These are phyloP conservation scores for Balanococcus diminutus DNA, from an alignment of 2,888 invertebrate species.

Conservation along the genomic window DNA sequence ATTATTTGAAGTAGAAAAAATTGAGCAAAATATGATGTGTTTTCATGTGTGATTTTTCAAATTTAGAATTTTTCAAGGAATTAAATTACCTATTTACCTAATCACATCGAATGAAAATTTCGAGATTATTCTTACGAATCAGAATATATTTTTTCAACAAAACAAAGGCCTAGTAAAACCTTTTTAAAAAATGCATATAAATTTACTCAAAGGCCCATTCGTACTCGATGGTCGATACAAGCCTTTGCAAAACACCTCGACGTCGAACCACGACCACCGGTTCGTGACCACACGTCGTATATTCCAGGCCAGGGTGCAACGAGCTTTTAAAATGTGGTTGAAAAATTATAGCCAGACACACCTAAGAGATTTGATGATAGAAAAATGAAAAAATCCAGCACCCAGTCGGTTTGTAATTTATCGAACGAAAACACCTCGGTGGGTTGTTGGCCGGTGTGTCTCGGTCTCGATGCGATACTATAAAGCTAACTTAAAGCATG, in stretches of 20 bases:
- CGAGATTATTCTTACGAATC: no score
- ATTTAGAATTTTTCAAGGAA: no score
- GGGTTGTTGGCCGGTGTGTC: constrained; percentile 28
- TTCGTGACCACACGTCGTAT: background rate
- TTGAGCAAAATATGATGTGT: no score
- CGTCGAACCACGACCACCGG: background rate
- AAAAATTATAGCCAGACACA: background rate
- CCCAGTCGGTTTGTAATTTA: background rate
- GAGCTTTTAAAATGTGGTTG: background rate
- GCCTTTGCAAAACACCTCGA: background rate
- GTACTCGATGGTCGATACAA: background rate
- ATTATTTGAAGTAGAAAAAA: no score
- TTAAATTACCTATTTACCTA: no score
- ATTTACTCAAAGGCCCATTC: background rate
- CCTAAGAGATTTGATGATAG: background rate
- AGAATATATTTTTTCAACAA: no score
- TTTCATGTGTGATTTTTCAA: no score
- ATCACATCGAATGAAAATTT: no score
- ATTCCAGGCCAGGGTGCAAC: no score
- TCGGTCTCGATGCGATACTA: background rate
- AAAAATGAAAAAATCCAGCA: background rate
- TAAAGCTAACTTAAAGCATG: background rate
- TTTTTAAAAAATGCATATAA: no score
- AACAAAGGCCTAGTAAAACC: no score
- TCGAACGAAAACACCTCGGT: constrained; percentile 4